phyloP scores from a whole-genome alignment of 2,797 vertebrate species.

The Vespertilio murinus region DNA sequence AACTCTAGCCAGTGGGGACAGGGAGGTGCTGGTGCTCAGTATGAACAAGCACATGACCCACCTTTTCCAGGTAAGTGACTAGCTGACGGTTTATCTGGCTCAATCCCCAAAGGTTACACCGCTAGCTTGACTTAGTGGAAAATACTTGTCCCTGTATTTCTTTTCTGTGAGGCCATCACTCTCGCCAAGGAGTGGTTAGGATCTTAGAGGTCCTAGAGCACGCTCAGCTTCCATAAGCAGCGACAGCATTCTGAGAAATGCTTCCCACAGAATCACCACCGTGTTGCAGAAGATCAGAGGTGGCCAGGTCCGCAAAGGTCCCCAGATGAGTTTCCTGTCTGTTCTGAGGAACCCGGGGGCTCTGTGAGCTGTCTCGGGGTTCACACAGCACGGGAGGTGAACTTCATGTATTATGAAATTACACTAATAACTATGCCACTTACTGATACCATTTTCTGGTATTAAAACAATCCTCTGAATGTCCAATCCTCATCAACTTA shows the following conservation, averaged over 20 bases:
- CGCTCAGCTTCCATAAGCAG: background rate
- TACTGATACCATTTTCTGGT: background rate
- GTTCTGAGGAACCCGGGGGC: background rate
- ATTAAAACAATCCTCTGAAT: background rate
- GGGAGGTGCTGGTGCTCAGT: background rate
- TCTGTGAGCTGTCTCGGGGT: background rate
- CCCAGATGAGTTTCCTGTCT: background rate
- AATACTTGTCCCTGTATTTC: background rate
- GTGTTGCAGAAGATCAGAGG: background rate
- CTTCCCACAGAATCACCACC: background rate
- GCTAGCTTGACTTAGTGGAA: background rate
- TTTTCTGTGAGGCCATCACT: background rate
- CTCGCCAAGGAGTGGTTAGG: background rate
- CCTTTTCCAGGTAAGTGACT: background rate
- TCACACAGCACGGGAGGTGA: background rate
- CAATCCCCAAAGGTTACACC: background rate
- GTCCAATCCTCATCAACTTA: background rate
- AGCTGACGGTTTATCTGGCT: background rate
- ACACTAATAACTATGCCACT: background rate
- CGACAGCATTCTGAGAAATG: background rate
- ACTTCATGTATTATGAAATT: background rate
- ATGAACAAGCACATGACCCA: too few species aligned
- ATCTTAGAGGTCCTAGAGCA: background rate
- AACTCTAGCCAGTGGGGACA: background rate
- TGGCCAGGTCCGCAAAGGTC: background rate